Base-by-base conservation (phyloP, 2,113 vertebrate species). In the Arenaria interpres region DNA sequence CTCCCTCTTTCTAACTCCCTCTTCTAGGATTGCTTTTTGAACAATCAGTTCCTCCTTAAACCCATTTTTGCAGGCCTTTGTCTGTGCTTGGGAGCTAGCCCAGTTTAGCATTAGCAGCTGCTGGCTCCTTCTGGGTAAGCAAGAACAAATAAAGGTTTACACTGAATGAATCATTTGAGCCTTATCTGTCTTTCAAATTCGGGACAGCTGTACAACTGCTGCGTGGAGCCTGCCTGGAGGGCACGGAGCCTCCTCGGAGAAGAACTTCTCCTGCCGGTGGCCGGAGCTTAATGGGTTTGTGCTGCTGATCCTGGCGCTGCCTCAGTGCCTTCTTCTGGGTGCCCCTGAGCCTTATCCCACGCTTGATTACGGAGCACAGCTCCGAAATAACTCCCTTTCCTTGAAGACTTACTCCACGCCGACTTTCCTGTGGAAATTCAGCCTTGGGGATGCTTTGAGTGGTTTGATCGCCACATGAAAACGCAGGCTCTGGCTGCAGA, bases 1-100 rank as follows among this genome's bases (percentile, higher is more conserved):
- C 95, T 96, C 82, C 92, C 46, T 88, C 79, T 73, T 93, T 96
- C 86, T 22, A 88, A 25, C 88, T 90, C 92, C 94, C 94, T 93
- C 88, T 90, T 95, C 86, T 59, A 95, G 93, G 95, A 96, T 83
- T 66, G 94, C 85, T 73, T 67, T 71, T 30, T 62, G 88, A 83
- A 6, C 92, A 43, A 53, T 18, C 95, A 10, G 90, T 95, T 96
- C 96, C 96, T 95, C 96, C 93, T 86, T 50, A 62, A 92, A 43
- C 35, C 79, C 53, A 14, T 51, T 87, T 88, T 85, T 66, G 54
- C 79, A 86, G 83, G 78, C 35, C 67, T 96, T 96, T 96, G 95
- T 94, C 90, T 56, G 85, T 0, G 22, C 83, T 77, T 96, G 95
- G 96, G 95, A 92, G 94, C 92, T 2, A 10, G 89, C 93, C 96